A percentile compares a stretch with the other conserved stretches of the same genome.
These are phyloP conservation scores for Acrobasis consociella DNA, from an alignment of 2,888 invertebrate species.

Conservation along the genomic window DNA sequence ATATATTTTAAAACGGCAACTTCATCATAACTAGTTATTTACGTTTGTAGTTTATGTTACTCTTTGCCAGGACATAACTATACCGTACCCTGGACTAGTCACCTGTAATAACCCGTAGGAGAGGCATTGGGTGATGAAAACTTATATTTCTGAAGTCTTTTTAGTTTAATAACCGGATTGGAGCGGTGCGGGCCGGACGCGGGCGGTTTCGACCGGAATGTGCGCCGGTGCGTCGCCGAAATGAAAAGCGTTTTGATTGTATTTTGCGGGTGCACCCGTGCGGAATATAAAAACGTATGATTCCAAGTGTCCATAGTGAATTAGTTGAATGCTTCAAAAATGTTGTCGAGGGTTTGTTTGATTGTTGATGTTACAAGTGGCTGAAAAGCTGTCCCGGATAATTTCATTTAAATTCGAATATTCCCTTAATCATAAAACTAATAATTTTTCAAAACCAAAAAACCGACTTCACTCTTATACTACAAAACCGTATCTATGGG, in stretches of 20 bases:
- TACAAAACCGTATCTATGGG: too few relatives aligned
- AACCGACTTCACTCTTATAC: too few relatives aligned
- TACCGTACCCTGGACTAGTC: too few relatives aligned
- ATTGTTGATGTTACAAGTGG: background rate
- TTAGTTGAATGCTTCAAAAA: conserved; percentile 13
- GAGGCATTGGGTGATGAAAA: background rate
- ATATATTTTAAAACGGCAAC: too few relatives aligned
- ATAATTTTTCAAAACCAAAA: too few relatives aligned
- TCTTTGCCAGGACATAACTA: too few relatives aligned
- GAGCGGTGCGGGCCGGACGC: conserved; percentile 25
- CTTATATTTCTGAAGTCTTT: background rate
- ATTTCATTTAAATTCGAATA: too few relatives aligned
- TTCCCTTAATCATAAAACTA: too few relatives aligned
- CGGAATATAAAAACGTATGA: conserved; percentile 40
- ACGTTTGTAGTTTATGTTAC: too few relatives aligned
- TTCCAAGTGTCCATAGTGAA: conserved; percentile 24
- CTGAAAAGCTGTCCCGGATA: too few relatives aligned
- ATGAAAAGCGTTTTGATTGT: conserved; percentile 61
- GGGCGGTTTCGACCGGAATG: conserved; percentile 41
- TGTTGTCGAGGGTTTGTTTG: conserved; percentile 14
- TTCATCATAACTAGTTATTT: too few relatives aligned
- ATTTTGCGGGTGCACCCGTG: conserved; percentile 46
- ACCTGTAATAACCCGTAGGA: too few relatives aligned
- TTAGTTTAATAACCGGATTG: conserved; percentile 26
- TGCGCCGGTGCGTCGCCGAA: conserved; percentile 55